phyloP scores from a whole-genome alignment of 1,140 invertebrate species.

The Cephus cinctus region DNA sequence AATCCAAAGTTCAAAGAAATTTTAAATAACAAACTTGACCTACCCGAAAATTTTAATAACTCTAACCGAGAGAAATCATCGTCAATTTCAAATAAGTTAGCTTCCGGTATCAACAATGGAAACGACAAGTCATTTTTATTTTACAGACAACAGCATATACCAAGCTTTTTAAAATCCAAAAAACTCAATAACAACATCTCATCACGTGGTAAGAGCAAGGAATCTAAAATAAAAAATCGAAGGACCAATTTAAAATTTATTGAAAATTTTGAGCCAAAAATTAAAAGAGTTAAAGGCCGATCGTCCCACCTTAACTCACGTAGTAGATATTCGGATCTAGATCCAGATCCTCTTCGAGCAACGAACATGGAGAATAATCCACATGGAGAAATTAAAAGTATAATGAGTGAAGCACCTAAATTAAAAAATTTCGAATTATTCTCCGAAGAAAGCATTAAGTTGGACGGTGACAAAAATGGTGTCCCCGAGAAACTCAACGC shows the following conservation, averaged over 20 bases:
- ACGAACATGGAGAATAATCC: too few relatives aligned
- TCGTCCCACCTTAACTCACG: too few relatives aligned
- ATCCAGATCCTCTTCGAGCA: too few relatives aligned
- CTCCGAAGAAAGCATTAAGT: background rate
- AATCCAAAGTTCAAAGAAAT: background rate
- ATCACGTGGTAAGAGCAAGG: too few relatives aligned
- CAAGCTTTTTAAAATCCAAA: background rate
- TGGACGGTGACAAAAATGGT: background rate
- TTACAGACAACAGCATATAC: background rate
- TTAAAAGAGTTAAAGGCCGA: too few relatives aligned
- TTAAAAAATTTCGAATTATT: background rate
- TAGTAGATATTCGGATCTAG: too few relatives aligned
- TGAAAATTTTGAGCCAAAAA: too few relatives aligned
- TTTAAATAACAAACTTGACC: background rate
- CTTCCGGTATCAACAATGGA: background rate
- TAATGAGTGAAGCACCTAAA: background rate
- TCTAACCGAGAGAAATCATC: background rate
- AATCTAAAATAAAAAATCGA: too few relatives aligned
- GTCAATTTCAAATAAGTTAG: background rate
- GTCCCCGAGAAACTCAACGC: background rate
- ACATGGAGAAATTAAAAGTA: too few relatives aligned
- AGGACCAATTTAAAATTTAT: too few relatives aligned
- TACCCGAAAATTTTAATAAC: background rate
- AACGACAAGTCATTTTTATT: background rate
- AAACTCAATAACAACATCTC: too few relatives aligned